Base-by-base conservation (phyloP, 1,140 invertebrate species). In the Octopus sinensis region DNA sequence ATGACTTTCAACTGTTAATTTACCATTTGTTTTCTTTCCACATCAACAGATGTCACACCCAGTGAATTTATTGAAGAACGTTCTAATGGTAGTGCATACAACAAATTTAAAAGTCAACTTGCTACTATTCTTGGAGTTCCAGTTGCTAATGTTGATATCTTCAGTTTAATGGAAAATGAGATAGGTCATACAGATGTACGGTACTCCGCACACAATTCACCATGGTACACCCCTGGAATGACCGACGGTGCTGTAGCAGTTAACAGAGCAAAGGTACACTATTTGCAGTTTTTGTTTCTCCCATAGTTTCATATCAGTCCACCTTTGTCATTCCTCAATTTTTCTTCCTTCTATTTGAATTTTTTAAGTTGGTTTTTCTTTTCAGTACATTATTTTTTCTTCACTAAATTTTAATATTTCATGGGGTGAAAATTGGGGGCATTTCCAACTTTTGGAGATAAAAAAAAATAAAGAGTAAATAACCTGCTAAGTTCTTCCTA, bases 161-260 rank as follows among this genome's bases (percentile, higher is more conserved):
- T 99, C 87, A 98, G 96, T 91, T 96, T 99, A 4, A 86, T 85
- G 84, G 86, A 88, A 53, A 87, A 82, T 43, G 80, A 82, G 4
- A 53, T 68, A 51, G 80, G 79, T 23, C 86, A 84, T 71, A 82
- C 87, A 0, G 97, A 99, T 89, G 93, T 99, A 5, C 92, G 97
- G 85, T 99, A 97, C 90, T 94, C 97, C 4, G 97, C 96, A 7
- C 96, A 98, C 91, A 96, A 96, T 1, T 97, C 97, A 0, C 96
- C 97, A 4, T 98, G 97, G 89, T 97, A 97, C 87, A 97, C 98
- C 87, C 95, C 97, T 0, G 96, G 97, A 0, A 94, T 96, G 91
- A 92, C 98, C 62, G 97, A 99, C 90, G 97, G 97, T 51, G 95
- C 98, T 68, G 95, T 99, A 1, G 90, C 97, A n/a, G 95, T 97